Evolutionary conservation across 2,113 vertebrate genomes (phyloP), one percentile per base, ranked within the genome.

Genomic region (Passer montanus): DNA sequence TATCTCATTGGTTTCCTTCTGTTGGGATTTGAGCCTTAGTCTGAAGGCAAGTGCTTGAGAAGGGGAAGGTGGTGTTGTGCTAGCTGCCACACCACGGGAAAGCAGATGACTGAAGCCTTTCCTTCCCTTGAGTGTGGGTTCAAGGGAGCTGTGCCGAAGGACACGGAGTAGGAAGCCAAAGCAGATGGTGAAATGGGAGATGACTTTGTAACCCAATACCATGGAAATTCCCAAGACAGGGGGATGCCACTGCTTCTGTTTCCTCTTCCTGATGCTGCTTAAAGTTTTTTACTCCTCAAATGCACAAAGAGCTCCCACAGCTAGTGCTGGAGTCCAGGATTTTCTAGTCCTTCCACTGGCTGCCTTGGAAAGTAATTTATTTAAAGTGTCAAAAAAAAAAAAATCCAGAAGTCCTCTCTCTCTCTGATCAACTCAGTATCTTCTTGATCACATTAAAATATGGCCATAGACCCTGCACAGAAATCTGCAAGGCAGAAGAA

Each of bases 181-280:
- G 43, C 30, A 89, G 82, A 95, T 11, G 0, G 39, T 52, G 81
- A 94, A 85, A 88, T 0, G 5, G 7, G 30, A 58, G 41, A n/a
- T 68, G 59, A 39, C 28, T 53, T 80, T 74, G 43, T n/a, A 88
- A 68, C 11, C 79, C 43, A 67, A 23, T 5, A 47, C 43, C 24
- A 26, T 30, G 92, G 92, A 90, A 95, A 92, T 86, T 94, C 85
- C 83, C 68, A 39, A 66, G 53, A 26, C 2, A 2, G 43, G 35
- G 44, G 16, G 39, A 92, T 49, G 13, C 43, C 50, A 59, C 89
- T 58, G 31, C 31, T 92, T 96, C 90, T 91, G 62, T 83, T 94
- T 97, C 67, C 46, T 86, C 64, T 67, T 90, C 50, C 35, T 80
- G 59, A 66, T 27, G 15, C 6, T 41, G 31, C 20, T 60, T 46